phyloP scores from a whole-genome alignment of 2,888 invertebrate genomes.

The Coleophora flavipennella region DNA sequence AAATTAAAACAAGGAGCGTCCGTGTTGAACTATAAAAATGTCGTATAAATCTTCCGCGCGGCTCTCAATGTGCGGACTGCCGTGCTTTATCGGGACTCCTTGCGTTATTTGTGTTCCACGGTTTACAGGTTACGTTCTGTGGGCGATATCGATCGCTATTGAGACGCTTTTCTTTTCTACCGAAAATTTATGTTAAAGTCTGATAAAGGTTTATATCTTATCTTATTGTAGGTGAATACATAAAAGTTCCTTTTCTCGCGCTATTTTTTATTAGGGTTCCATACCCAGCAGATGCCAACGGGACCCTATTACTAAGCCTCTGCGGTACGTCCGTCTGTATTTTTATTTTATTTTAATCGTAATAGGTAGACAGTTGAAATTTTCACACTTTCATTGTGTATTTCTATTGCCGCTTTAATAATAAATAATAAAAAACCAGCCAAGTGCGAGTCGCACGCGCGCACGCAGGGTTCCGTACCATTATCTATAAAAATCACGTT shows the following conservation, averaged over 20 bases:
- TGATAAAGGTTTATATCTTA: background rate
- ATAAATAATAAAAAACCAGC: no score
- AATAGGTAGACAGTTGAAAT: no score
- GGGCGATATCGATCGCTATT: slow-evolving; percentile 37
- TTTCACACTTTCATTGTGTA: no score
- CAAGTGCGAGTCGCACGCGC: no score
- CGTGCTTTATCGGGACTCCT: slow-evolving; percentile 43
- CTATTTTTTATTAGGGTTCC: slow-evolving; percentile 34
- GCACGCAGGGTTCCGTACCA: no score
- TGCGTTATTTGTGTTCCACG: slow-evolving; percentile 46
- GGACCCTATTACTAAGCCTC: no score
- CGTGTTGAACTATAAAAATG: slow-evolving; percentile 58
- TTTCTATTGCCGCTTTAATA: no score
- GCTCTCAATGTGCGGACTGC: slow-evolving; percentile 48
- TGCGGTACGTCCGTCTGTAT: no score
- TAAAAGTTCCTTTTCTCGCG: slow-evolving; percentile 19
- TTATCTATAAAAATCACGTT: no score
- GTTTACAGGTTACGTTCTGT: slow-evolving; percentile 38
- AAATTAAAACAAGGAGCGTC: slow-evolving; percentile 67
- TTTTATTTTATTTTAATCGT: no score
- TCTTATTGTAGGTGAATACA: background rate
- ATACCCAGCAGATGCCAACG: no score
- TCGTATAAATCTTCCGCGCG: slow-evolving; percentile 51
- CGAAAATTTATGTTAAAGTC: background rate
- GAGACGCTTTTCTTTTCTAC: slow-evolving; percentile 15